These are phyloP conservation scores for Brevimyrus niger DNA, from an alignment of 2,113 vertebrate genomes.

Conservation along the genomic window DNA sequence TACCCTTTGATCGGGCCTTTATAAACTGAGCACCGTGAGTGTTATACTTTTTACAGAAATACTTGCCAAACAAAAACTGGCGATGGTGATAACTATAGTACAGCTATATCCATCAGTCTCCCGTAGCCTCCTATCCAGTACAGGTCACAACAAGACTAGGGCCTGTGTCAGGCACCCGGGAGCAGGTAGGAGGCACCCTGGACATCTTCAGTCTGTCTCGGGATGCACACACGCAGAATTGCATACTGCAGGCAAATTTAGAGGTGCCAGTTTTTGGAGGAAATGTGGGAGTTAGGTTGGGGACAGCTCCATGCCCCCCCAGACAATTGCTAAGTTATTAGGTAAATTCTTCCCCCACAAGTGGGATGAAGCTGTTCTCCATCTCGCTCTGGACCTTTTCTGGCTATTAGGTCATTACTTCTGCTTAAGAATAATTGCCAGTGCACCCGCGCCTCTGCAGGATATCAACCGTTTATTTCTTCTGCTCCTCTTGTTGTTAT, in stretches of 20 bases:
- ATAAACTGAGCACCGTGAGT: background rate
- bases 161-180: background rate
- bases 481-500: slow-evolving; percentile 7
- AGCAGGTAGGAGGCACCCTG: background rate
- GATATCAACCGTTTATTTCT: slow-evolving; percentile 8
- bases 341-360: background rate
- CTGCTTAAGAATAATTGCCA: slow-evolving; percentile 9
- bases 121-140: background rate
- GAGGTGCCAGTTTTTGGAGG: background rate
- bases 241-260: background rate
- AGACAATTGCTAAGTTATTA: background rate
- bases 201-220: background rate
- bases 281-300: background rate
- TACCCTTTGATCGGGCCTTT: background rate
- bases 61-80: background rate
- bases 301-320: background rate
- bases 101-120: background rate
- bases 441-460: background rate
- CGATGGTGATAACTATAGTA: background rate
- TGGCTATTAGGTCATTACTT: slow-evolving; percentile 9
- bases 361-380: background rate
- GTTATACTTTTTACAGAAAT: background rate
- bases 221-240: background rate
- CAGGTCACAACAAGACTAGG: background rate
- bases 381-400: background rate